Percentiles rank a stretch among this genome's conserved stretches.
phyloP scores from a whole-genome alignment of 2,888 invertebrate species.

The Epirrhoe alternata region DNA sequence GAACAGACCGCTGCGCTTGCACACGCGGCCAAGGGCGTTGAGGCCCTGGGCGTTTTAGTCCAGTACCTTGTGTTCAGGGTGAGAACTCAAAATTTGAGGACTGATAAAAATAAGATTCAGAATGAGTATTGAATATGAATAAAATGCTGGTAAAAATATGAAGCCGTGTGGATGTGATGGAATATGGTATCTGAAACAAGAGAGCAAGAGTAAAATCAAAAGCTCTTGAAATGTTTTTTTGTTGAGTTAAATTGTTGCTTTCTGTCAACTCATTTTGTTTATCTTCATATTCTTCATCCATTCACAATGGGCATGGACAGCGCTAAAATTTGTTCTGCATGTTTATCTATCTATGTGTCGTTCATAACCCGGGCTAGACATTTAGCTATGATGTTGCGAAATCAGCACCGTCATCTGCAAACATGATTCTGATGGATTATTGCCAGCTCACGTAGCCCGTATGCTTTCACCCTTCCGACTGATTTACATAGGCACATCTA shows the following conservation, averaged over 20 bases:
- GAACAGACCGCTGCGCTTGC: slow-evolving; percentile 75
- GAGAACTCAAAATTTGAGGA: slow-evolving; percentile 61
- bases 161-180: no score
- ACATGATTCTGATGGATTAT: slow-evolving; percentile 19
- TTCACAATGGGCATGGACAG: background rate
- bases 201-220: no score
- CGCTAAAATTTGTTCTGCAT: background rate
- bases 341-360: background rate
- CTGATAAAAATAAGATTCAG: no score
- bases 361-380: background rate
- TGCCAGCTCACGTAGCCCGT: slow-evolving; percentile 14
- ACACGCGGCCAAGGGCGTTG: slow-evolving; percentile 88
- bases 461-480: slow-evolving; percentile 13
- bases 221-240: no score
- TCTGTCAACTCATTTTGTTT: no score
- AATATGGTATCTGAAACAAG: no score
- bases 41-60: slow-evolving; percentile 93
- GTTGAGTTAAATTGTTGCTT: no score
- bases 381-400: slow-evolving; percentile 9
- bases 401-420: slow-evolving; percentile 6
- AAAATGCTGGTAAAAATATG: no score
- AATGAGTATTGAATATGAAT: no score
- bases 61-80: slow-evolving; percentile 93
- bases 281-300: no score
- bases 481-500: slow-evolving; percentile 2